Percentiles rank a stretch among this genome's conserved stretches.
These are phyloP conservation scores for Amniataba percoides DNA, from an alignment of 2,797 vertebrate genomes.

Conservation along the genomic window DNA sequence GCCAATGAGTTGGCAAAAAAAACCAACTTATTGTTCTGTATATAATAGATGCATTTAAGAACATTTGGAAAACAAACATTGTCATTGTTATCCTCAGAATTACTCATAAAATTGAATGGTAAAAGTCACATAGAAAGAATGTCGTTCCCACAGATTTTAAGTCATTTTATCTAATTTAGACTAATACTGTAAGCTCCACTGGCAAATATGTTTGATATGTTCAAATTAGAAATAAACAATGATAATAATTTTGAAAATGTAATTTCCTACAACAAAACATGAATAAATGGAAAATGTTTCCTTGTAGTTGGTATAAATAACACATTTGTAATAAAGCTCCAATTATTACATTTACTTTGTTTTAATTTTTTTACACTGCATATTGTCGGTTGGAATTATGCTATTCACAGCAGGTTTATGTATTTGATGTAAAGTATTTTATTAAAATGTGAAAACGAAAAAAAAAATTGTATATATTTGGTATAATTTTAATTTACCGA, in stretches of 20 bases:
- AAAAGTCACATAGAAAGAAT: neutral
- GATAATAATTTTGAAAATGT: neutral
- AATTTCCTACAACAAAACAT: neutral
- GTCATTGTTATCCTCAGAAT: neutral
- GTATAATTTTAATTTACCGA: neutral
- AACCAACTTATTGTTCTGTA: neutral
- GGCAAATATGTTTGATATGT: neutral
- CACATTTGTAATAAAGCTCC: neutral
- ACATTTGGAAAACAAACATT: neutral
- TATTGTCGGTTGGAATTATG: neutral
- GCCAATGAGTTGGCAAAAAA: constrained; percentile 22
- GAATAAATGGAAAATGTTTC: neutral
- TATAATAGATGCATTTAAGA: neutral
- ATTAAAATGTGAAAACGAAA: neutral
- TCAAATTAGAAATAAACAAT: neutral
- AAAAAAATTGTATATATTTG: neutral
- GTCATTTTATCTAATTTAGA: neutral
- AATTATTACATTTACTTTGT: neutral
- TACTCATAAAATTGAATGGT: neutral
- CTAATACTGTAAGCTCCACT: neutral
- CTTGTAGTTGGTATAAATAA: neutral
- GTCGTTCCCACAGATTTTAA: neutral
- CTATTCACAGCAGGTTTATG: neutral
- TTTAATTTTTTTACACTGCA: neutral
- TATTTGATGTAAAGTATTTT: neutral